Evolutionary conservation across 2,113 vertebrate species (phyloP).

Genomic region (Halcyon malimbica): DNA sequence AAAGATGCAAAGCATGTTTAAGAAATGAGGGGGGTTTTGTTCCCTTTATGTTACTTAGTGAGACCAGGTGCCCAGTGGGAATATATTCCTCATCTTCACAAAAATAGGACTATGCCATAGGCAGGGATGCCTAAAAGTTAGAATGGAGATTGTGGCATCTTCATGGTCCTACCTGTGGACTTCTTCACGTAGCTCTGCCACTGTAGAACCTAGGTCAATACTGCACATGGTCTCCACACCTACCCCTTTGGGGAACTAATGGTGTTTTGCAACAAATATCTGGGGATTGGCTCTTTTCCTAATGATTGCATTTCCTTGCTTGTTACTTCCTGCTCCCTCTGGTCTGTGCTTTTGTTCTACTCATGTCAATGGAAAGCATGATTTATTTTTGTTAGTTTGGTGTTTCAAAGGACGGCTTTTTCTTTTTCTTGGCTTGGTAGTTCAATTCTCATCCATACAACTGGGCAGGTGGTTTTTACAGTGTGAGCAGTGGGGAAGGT

Average conservation of each 20-base stretch:
- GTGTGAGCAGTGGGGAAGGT: not conserved
- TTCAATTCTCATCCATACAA: not conserved
- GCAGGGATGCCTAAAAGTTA: not conserved
- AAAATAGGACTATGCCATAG: not conserved
- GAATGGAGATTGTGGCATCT: rapidly evolving
- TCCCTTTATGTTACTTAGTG: not conserved
- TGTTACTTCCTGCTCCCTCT: not conserved
- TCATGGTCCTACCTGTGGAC: not conserved
- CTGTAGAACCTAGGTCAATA: not conserved
- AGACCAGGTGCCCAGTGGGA: rapidly evolving
- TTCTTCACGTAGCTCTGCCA: not conserved
- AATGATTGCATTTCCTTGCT: not conserved
- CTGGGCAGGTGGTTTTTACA: not conserved
- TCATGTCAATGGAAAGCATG: not conserved
- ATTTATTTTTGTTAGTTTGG: not conserved
- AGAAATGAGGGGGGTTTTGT: not conserved
- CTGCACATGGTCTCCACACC: not conserved
- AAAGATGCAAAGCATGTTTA: not conserved
- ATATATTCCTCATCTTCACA: not conserved
- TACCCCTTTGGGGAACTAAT: not conserved
- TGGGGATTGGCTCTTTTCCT: not conserved
- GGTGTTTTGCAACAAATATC: not conserved
- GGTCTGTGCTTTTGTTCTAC: not conserved
- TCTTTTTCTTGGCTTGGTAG: not conserved
- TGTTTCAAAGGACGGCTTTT: not conserved